Base-by-base conservation (phyloP, 2,888 invertebrate species). In the Podotricha telesiphe region DNA sequence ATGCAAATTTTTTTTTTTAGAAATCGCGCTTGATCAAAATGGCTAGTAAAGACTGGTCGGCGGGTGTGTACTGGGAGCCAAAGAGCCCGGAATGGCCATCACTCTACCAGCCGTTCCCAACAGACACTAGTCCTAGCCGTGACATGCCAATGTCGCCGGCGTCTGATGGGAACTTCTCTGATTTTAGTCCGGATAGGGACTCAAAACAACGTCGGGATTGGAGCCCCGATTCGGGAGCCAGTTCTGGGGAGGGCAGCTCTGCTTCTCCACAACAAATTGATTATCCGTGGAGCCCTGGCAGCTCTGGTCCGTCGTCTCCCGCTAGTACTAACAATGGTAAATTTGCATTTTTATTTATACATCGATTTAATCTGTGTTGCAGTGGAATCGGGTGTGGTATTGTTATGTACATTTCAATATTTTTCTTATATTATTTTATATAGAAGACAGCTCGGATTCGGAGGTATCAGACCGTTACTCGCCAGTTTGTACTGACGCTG, bases 381-480 rank as follows among this genome's bases (percentile, higher is more conserved):
- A 58, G 20, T 20, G n/a, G 1, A 40, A 28, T 1, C 7, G 15
- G 37, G 6, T 11, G 17, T 0, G 6, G 37, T 19, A 56, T 56
- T 19, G 13, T 37, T 19, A 40, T 37, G 1, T 5, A 28, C 11
- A 19, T 8, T 37, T 55, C 15, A 28, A 51, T 48, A 48, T 48
- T 1, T 58, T 15, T 3, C 15, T 22, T n/a, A 59, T 37, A 28
- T 42, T 42, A 22, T 45, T 59, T 59, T 37, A 74, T 74, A 2
- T 81, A 93, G 93, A 92, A 48, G 34, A 55, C 11, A 91, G 88
- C 76, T 94, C 94, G 1, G 94, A 94, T 81, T 93, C 93, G 0
- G 93, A 93, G 74, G 85, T 92, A 74, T 94, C 94, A 0, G 94
- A 94, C 20, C 93, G 94, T 62, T 95, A 95, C 80, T 95, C 95